Evolutionary conservation across 2,797 vertebrate species (phyloP).

Genomic region (Gymnoscopelus microlampas): DNA sequence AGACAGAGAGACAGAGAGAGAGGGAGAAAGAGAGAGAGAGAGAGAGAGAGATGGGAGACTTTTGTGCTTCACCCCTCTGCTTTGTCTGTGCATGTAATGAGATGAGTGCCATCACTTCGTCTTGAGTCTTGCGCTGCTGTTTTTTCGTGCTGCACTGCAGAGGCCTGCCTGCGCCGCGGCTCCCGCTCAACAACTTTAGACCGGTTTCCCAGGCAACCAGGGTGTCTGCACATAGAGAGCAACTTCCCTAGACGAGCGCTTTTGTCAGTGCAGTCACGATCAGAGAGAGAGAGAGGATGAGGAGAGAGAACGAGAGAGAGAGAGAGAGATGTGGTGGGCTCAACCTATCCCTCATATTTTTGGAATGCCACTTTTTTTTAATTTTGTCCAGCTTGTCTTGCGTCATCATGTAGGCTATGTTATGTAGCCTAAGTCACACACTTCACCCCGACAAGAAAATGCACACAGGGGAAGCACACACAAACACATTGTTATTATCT

Average conservation of each 20-base stretch:
- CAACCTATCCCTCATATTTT: conserved; percentile 56
- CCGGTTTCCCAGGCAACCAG: conserved; percentile 85
- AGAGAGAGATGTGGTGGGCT: conserved; percentile 44
- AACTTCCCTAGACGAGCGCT: conserved; percentile 82
- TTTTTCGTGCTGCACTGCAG: conserved; percentile 85
- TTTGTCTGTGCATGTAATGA: conserved; percentile 47
- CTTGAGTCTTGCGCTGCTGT: conserved; percentile 72
- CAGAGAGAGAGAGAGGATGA: conserved; percentile 41
- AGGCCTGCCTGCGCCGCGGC: conserved; percentile 74
- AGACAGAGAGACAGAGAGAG: neutral
- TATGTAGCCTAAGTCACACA: neutral
- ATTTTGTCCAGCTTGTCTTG: conserved; percentile 33
- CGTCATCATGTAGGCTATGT: neutral
- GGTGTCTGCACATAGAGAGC: conserved; percentile 84
- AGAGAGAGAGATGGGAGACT: conserved; percentile 20
- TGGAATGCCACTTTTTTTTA: conserved; percentile 42
- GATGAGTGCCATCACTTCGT: conserved; percentile 66
- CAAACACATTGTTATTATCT: too few relatives aligned
- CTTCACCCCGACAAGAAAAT: neutral
- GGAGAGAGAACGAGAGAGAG: conserved; percentile 5
- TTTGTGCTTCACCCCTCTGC: neutral
- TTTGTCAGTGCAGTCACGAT: conserved; percentile 85
- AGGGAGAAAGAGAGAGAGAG: neutral
- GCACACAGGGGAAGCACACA: neutral
- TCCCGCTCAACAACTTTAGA: conserved; percentile 81